A percentile compares a stretch with the other conserved stretches of the same genome.
Evolutionary conservation across 2,797 vertebrate species (phyloP).

Genomic region (Leucoraja ocellata): DNA sequence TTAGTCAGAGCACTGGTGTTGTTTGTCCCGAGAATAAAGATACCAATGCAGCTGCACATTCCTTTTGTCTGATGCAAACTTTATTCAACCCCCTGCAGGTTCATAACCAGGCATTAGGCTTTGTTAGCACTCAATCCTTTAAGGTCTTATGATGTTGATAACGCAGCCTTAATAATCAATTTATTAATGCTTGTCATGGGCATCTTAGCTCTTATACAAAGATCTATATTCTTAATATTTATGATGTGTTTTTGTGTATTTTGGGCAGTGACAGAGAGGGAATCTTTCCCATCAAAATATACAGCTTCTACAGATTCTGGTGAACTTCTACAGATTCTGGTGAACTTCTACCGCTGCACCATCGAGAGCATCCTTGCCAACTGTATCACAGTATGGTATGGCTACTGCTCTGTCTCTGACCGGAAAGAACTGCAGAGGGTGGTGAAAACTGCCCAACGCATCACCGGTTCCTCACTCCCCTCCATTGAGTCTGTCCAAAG

Average conservation of each 20-base stretch:
- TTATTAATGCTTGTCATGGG: background rate
- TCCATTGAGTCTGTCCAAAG: no score
- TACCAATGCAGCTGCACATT: background rate
- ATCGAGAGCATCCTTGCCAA: no score
- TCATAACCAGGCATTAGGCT: background rate
- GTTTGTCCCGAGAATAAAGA: background rate
- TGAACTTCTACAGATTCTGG: no score
- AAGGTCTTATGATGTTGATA: background rate
- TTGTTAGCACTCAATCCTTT: background rate
- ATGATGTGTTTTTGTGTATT: background rate
- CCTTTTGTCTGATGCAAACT: background rate
- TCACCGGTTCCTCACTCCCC: no score
- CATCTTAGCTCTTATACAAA: no score
- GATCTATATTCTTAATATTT: background rate
- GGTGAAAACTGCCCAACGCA: no score
- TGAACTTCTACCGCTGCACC: no score
- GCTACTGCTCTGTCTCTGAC: no score
- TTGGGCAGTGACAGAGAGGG: background rate
- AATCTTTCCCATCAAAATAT: background rate
- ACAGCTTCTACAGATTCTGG: background rate
- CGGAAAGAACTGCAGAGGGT: no score
- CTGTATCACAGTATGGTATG: no score
- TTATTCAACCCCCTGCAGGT: constrained; percentile 25
- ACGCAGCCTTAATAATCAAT: background rate
- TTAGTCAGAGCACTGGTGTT: background rate